Percentiles rank a stretch among this genome's conserved stretches.
phyloP scores from a whole-genome alignment of 2,797 vertebrate species.

The Galaxias olidus region DNA sequence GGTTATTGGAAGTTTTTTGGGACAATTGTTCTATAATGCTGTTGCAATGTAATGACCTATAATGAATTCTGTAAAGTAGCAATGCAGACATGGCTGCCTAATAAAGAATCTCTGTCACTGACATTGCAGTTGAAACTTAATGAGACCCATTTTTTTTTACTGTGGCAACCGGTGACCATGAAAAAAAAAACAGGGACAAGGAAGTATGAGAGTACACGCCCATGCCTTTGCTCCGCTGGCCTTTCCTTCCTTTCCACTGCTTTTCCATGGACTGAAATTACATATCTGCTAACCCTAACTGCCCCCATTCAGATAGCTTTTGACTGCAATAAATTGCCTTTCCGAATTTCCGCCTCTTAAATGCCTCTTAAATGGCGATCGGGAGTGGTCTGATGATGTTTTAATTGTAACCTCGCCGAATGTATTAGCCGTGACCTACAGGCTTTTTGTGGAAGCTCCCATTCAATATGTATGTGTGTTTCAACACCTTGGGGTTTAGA shows the following conservation, averaged over 20 bases:
- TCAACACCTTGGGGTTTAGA: conserved; percentile 80
- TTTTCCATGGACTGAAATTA: conserved; percentile 70
- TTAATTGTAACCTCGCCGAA: conserved; percentile 77
- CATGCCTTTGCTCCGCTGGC: conserved; percentile 53
- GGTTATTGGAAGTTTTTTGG: no score
- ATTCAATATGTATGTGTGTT: conserved; percentile 75
- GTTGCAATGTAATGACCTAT: no score
- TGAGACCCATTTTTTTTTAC: conserved; percentile 12
- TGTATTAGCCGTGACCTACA: conserved; percentile 77
- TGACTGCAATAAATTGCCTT: conserved; percentile 76
- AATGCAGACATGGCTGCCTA: no score
- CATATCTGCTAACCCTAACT: conserved; percentile 69
- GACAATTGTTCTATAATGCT: no score
- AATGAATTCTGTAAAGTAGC: no score
- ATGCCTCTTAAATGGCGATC: conserved; percentile 73
- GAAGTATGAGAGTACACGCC: conserved; percentile 33
- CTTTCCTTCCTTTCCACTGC: conserved; percentile 55
- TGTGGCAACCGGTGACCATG: conserved; percentile 29
- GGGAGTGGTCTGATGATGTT: conserved; percentile 74
- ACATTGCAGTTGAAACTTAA: background rate
- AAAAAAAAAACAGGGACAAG: conserved; percentile 28
- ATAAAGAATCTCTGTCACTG: no score
- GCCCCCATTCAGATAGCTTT: conserved; percentile 66
- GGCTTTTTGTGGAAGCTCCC: conserved; percentile 74
- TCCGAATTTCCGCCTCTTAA: conserved; percentile 67